These are phyloP conservation scores for Sorex maritimensis DNA, from an alignment of 2,797 vertebrate species.

Conservation along the genomic window DNA sequence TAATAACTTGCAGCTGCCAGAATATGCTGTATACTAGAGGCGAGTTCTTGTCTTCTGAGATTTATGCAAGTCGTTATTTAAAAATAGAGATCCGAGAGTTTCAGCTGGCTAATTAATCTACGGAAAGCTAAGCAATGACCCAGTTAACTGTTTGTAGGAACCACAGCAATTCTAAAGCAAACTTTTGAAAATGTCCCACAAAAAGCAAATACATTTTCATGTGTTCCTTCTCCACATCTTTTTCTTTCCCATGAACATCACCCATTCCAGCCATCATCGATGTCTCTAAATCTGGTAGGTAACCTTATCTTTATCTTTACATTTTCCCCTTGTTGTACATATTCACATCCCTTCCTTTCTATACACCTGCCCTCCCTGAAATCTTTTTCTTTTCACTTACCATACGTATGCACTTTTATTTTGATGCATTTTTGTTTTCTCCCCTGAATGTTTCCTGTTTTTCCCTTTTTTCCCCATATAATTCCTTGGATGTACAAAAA, in stretches of 20 bases:
- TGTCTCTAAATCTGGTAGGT: not conserved
- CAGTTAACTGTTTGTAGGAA: slow-evolving; percentile 85
- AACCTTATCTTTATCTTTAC: not conserved
- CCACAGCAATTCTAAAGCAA: slow-evolving; percentile 74
- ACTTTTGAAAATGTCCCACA: slow-evolving; percentile 55
- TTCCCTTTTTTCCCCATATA: not conserved
- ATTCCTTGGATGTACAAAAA: not conserved
- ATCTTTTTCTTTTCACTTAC: not conserved
- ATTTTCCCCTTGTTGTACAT: accelerated
- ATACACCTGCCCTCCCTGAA: not conserved
- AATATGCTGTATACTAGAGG: slow-evolving; percentile 85
- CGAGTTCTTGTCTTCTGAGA: slow-evolving; percentile 88
- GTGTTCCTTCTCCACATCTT: not conserved
- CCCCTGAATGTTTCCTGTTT: not conserved
- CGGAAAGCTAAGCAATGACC: slow-evolving; percentile 86
- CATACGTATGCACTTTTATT: not conserved
- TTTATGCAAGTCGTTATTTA: slow-evolving; percentile 89
- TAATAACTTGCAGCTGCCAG: slow-evolving; percentile 85
- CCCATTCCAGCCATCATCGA: no score
- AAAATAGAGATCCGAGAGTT: slow-evolving; percentile 89
- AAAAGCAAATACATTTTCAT: not conserved
- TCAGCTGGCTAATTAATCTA: slow-evolving; percentile 90
- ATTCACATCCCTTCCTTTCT: not conserved
- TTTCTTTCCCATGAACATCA: not conserved
- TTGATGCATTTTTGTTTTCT: not conserved